These are phyloP conservation scores for Hypomesus transpacificus DNA, from an alignment of 2,113 vertebrate genomes.

Conservation along the genomic window DNA sequence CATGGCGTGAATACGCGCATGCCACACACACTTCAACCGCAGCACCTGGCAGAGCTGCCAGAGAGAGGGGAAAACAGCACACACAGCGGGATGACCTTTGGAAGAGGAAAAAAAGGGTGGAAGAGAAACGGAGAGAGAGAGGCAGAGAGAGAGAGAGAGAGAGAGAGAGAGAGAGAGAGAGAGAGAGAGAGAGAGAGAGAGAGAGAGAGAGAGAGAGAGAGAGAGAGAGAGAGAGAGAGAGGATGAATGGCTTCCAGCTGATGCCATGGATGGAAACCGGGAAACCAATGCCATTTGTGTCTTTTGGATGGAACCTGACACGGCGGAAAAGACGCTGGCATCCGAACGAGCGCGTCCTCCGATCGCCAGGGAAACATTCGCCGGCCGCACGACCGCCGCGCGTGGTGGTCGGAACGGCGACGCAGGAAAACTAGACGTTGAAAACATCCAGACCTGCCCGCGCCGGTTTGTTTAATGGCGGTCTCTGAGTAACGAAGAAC, in stretches of 20 bases:
- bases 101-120: not conserved
- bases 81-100: not conserved
- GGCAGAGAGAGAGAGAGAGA: not conserved
- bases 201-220: not conserved
- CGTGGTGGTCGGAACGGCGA: no score
- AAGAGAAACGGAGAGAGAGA: not conserved
- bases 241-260: not conserved
- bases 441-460: no score
- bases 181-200: not conserved
- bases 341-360: no score
- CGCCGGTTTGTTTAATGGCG: no score
- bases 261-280: not conserved
- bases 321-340: no score
- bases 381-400: no score
- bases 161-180: not conserved
- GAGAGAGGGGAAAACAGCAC: not conserved
- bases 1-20: no score
- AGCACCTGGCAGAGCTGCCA: not conserved
- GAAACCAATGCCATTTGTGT: not conserved
- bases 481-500: not conserved
- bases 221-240: no score
- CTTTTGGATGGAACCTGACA: no score
- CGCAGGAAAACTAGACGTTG: no score
- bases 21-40: not conserved
- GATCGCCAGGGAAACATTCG: no score